A percentile compares a stretch with the other conserved stretches of the same genome.
phyloP scores from a whole-genome alignment of 2,113 vertebrate species.

The Lynx canadensis region DNA sequence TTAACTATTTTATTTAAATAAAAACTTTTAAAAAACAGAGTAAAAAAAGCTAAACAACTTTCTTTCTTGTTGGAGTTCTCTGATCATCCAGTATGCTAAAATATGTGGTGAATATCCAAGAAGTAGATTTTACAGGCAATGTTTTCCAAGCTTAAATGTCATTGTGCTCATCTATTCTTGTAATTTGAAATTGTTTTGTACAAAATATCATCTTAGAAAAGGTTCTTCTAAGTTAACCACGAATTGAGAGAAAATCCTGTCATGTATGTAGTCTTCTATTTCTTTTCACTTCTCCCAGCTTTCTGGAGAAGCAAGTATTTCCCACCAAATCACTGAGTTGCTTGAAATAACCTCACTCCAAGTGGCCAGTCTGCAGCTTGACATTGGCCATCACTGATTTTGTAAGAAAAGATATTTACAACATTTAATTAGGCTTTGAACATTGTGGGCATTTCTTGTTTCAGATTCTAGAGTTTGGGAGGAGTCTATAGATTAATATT shows the following conservation, averaged over 20 bases:
- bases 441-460: neutral
- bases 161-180: neutral
- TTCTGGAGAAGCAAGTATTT: neutral
- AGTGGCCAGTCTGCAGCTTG: neutral
- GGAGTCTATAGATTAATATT: neutral
- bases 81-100: neutral
- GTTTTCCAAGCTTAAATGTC: constrained; percentile 22
- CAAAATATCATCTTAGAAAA: neutral
- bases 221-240: neutral
- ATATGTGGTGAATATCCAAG: neutral
- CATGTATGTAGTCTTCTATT: neutral
- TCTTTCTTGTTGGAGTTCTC: neutral
- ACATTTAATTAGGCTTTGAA: neutral
- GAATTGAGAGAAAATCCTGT: neutral
- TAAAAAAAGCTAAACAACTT: neutral
- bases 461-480: neutral
- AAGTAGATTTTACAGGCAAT: neutral
- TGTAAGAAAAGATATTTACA: neutral
- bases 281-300: neutral
- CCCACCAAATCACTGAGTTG: neutral
- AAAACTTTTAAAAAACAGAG: neutral
- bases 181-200: neutral
- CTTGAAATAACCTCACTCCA: neutral
- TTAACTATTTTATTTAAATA: neutral
- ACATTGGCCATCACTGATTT: neutral